A percentile compares a stretch with the other conserved stretches of the same genome.
Evolutionary conservation across 2,113 vertebrate species (phyloP).

Genomic region (Pogonocichla stellata): DNA sequence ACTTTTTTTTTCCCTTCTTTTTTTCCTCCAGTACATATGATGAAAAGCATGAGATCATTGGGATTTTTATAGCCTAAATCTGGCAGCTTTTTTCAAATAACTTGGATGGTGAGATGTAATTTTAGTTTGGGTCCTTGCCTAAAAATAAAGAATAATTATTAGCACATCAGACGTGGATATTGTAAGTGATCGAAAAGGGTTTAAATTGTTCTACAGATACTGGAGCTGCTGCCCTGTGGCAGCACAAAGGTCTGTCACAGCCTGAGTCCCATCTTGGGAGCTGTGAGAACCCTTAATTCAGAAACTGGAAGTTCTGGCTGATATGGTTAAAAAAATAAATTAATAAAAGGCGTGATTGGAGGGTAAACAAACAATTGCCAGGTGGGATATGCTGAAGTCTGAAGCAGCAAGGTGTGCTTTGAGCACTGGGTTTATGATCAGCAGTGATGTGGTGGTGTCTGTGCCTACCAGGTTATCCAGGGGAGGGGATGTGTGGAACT

Average conservation of each 20-base stretch:
- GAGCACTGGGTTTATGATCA: background rate
- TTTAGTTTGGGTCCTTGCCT: constrained; percentile 67
- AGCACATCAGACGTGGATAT: constrained; percentile 47
- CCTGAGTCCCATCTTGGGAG: background rate
- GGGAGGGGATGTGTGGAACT: background rate
- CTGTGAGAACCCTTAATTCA: background rate
- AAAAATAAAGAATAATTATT: constrained; percentile 73
- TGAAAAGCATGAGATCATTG: constrained; percentile 71
- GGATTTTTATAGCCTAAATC: constrained; percentile 69
- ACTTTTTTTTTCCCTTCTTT: constrained; percentile 2
- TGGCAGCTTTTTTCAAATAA: constrained; percentile 70
- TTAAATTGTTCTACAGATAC: constrained; percentile 22
- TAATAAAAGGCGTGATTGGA: too few relatives aligned
- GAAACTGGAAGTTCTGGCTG: background rate
- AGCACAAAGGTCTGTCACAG: background rate
- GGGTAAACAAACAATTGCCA: background rate
- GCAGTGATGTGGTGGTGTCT: background rate
- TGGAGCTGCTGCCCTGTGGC: background rate
- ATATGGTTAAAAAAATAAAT: accelerated
- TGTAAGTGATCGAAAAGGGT: constrained; percentile 4
- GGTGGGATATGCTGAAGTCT: background rate
- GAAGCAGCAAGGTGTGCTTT: background rate
- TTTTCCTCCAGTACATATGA: constrained; percentile 58
- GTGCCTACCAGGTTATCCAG: accelerated
- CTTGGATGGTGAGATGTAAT: constrained; percentile 62